Base-by-base conservation (phyloP, 2,797 vertebrate species). In the Amblyraja radiata region DNA sequence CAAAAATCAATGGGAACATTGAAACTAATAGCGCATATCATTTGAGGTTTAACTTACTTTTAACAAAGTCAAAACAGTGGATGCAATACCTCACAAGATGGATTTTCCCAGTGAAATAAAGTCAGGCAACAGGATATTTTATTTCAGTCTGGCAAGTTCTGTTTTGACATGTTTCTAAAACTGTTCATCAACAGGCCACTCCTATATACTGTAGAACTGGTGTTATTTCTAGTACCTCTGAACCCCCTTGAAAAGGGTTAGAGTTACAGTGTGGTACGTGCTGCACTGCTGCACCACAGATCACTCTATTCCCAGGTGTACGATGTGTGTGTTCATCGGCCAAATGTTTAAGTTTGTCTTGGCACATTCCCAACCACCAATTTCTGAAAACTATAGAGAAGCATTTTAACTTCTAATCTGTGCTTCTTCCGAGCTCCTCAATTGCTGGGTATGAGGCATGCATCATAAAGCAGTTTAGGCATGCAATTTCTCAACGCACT, bases 281-380 rank as follows among this genome's bases (percentile, higher is more conserved):
- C 84, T 93, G 73, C 77, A 73, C 39, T 65, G 71, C 88, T 93
- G 61, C 91, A 91, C 76, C 21, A 63, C 84, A 93, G 88, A 79
- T 93, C 0, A 32, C 39, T 93, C 93, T 93, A 94, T 90, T 96
- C 95, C 94, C 94, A 93, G 94, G 94, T 93, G 94, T 94, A 94
- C 95, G 94, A 94, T 94, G 94, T 95, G 95, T 96, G 95, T 95
- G 94, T 96, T 96, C 94, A 83, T 94, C 93, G 94, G 95, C 95
- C 95, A 94, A 95, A 94, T 93, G 94, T 94, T 95, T 95, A 93
- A 94, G 94, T 94, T 94, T 94, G 94, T 95, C 94, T 95, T 95
- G 94, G 95, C 93, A 71, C 91, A n/a, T 78, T 94, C 94, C 96
- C 93, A 94, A 96, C 25, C 28, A 76, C 71, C 94, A 93, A 95